phyloP scores from a whole-genome alignment of 2,797 vertebrate genomes.

The Siniperca scherzeri region DNA sequence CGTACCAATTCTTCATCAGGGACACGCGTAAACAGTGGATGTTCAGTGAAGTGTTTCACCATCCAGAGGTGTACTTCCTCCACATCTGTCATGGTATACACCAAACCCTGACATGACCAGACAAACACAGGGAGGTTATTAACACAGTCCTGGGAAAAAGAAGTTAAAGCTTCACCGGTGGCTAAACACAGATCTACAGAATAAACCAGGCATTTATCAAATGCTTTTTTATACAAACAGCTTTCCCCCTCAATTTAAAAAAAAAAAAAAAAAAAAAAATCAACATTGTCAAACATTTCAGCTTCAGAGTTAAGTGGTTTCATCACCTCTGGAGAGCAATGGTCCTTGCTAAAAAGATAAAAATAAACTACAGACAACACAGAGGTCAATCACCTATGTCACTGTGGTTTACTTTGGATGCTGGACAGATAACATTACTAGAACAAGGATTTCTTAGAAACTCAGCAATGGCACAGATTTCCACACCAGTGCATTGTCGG shows the following conservation, averaged over 20 bases:
- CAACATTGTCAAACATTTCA: slow-evolving; percentile 24
- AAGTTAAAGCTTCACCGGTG: neutral
- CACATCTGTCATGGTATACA: slow-evolving; percentile 95
- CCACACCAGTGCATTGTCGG: slow-evolving; percentile 37
- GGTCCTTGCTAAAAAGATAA: slow-evolving; percentile 56
- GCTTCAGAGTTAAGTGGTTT: slow-evolving; percentile 38
- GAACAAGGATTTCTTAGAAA: slow-evolving; percentile 81
- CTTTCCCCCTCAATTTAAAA: no score
- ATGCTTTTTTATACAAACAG: neutral
- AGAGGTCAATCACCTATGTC: slow-evolving; percentile 78
- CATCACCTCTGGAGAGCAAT: slow-evolving; percentile 57
- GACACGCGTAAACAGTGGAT: slow-evolving; percentile 90
- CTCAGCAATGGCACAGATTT: slow-evolving; percentile 64
- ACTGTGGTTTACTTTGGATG: slow-evolving; percentile 75
- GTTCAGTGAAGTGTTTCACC: slow-evolving; percentile 91
- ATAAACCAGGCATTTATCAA: neutral
- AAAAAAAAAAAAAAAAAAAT: neutral
- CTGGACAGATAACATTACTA: slow-evolving; percentile 72
- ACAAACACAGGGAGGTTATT: slow-evolving; percentile 52
- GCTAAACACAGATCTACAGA: slow-evolving; percentile 4
- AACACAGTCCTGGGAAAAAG: slow-evolving; percentile 37
- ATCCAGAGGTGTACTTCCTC: slow-evolving; percentile 94
- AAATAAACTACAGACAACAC: slow-evolving; percentile 80
- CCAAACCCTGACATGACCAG: slow-evolving; percentile 86
- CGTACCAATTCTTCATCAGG: slow-evolving; percentile 89